Evolutionary conservation across 2,888 invertebrate species (phyloP).

Genomic region (Seira musarum): DNA sequence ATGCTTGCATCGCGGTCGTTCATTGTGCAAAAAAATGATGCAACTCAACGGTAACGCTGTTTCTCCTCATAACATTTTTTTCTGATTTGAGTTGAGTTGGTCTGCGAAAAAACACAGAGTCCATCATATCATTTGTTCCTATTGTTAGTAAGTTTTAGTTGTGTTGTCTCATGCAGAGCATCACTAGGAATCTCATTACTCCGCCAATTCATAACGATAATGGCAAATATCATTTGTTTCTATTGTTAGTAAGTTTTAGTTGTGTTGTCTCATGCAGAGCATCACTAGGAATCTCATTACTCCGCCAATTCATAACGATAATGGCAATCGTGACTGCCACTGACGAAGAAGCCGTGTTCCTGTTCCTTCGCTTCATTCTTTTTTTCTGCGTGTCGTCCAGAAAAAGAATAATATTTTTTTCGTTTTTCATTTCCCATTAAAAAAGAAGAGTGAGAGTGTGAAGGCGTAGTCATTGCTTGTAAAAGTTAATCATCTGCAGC

Average conservation of each 20-base stretch:
- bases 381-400: neutral
- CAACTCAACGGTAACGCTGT: too few relatives aligned
- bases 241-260: neutral
- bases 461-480: conserved; percentile 1
- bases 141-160: neutral
- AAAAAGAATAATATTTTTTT: neutral
- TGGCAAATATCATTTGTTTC: conserved; percentile 5
- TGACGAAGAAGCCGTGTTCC: neutral
- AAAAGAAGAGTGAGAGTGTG: conserved; percentile 1
- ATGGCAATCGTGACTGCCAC: conserved; percentile 30
- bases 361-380: neutral
- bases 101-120: neutral
- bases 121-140: neutral
- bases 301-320: conserved; percentile 21
- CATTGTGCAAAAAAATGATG: neutral
- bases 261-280: conserved; percentile 22
- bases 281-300: conserved; percentile 26
- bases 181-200: conserved; percentile 26
- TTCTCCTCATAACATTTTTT: too few relatives aligned
- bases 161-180: conserved; percentile 23
- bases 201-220: conserved; percentile 24
- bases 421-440: neutral
- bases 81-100: too few relatives aligned
- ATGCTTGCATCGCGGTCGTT: neutral
- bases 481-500: conserved; percentile 19